Percentiles rank a stretch among this genome's conserved stretches.
Evolutionary conservation across 2,888 invertebrate species (phyloP).

Genomic region (Campoplex capitator): DNA sequence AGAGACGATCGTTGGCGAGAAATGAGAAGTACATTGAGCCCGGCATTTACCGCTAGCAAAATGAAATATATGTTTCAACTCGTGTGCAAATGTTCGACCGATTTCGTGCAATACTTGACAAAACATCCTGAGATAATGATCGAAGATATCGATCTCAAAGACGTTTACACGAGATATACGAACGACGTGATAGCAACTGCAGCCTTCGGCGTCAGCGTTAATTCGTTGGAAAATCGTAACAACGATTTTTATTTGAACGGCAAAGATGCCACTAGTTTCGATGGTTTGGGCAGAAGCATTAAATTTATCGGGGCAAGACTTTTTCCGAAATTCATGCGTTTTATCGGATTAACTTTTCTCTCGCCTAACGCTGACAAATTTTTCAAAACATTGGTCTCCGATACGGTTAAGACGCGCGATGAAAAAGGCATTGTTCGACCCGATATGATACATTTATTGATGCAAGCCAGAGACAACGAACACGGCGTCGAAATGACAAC

Average conservation of each 20-base stretch:
- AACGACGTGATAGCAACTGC: conserved; percentile 87
- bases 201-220: conserved; percentile 86
- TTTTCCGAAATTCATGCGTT: conserved; percentile 54
- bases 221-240: conserved; percentile 85
- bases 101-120: conserved; percentile 74
- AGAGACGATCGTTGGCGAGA: conserved; percentile 77
- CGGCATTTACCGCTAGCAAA: conserved; percentile 79
- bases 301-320: conserved; percentile 35
- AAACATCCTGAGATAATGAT: conserved; percentile 72
- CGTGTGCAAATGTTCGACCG: conserved; percentile 73
- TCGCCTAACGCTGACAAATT: conserved; percentile 56
- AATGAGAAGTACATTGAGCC: conserved; percentile 77
- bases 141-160: conserved; percentile 83
- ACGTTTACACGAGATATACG: conserved; percentile 85
- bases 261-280: conserved; percentile 66
- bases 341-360: conserved; percentile 49
- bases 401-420: conserved; percentile 84
- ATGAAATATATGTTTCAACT: conserved; percentile 78
- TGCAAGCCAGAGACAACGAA: conserved; percentile 82
- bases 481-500: conserved; percentile 50
- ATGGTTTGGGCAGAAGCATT: conserved; percentile 29
- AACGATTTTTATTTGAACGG: conserved; percentile 86
- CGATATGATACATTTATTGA: conserved; percentile 87
- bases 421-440: conserved; percentile 85
- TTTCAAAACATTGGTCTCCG: conserved; percentile 72